These are phyloP conservation scores for Aculops lycopersici DNA, from an alignment of 1,140 invertebrate species.

Conservation along the genomic window DNA sequence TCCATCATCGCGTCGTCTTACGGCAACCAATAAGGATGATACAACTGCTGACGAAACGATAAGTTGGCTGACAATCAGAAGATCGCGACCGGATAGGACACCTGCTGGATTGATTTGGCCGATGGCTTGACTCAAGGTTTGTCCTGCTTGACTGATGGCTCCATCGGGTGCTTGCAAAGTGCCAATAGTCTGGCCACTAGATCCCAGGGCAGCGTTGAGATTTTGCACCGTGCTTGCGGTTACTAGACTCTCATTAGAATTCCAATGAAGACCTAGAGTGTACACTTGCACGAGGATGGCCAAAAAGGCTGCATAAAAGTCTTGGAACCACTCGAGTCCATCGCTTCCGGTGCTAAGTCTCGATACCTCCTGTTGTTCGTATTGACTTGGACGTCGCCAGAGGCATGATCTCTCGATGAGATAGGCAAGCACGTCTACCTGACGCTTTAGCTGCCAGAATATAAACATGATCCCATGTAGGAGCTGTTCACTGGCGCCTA, in stretches of 20 bases:
- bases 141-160: neutral
- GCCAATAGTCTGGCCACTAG: neutral
- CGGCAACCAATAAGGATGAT: constrained; percentile 11
- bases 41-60: constrained; percentile 10
- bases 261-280: neutral
- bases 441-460: constrained; percentile 3
- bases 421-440: constrained; percentile 11
- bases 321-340: constrained; percentile 13
- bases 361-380: constrained; percentile 10
- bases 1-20: constrained; percentile 12
- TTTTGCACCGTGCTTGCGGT: neutral
- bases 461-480: neutral
- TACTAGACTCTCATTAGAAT: neutral
- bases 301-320: constrained; percentile 13
- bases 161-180: neutral
- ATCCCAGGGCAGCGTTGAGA: no score
- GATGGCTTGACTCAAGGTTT: neutral
- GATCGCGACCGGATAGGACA: no score
- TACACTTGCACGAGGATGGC: constrained; percentile 11
- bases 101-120: neutral
- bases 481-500: neutral
- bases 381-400: constrained; percentile 5
- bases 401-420: constrained; percentile 10
- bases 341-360: constrained; percentile 8
- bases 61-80: constrained; percentile 10